Conservation (phyloP, 23 tunicate genomes). For the Phallusia fumigata region DNA sequence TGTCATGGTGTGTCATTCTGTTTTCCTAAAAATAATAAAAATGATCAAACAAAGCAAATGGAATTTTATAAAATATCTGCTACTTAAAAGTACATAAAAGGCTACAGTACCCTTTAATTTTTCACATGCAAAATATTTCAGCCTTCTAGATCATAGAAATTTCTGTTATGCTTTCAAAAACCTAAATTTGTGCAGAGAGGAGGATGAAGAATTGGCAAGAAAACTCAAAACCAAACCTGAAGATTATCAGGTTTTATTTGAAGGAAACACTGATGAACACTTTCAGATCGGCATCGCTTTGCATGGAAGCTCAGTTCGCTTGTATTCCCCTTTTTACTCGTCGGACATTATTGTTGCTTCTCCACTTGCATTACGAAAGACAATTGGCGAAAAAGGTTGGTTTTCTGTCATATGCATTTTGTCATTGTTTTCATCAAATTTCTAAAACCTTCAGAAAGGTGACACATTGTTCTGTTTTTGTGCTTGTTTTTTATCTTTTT, state of each 20-base stretch:
- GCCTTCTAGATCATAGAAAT: too few species aligned
- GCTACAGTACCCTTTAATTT: too few species aligned
- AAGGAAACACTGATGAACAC: slow-evolving; percentile 89
- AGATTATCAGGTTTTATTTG: slow-evolving; percentile 62
- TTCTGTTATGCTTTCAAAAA: neutral
- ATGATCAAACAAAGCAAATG: too few species aligned
- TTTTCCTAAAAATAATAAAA: too few species aligned
- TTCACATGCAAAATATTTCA: too few species aligned
- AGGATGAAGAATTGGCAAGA: neutral
- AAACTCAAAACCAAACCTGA: slow-evolving; percentile 54
- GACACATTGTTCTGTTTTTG: too few species aligned
- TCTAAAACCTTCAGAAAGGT: too few species aligned
- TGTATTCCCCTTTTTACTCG: slow-evolving; percentile 83
- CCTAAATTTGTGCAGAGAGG: neutral
- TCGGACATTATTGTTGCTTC: slow-evolving; percentile 92
- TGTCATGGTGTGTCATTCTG: too few species aligned
- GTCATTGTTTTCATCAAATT: too few species aligned
- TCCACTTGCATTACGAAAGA: slow-evolving; percentile 81
- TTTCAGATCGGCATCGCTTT: slow-evolving; percentile 74
- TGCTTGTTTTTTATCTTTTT: too few species aligned
- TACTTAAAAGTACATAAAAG: too few species aligned
- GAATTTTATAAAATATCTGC: too few species aligned
- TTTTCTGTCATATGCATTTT: neutral
- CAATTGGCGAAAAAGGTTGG: slow-evolving; percentile 59
- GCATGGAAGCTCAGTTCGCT: slow-evolving; percentile 30